Evolutionary conservation across 2,888 invertebrate genomes (phyloP).

Genomic region (Cerceris ruficornis): DNA sequence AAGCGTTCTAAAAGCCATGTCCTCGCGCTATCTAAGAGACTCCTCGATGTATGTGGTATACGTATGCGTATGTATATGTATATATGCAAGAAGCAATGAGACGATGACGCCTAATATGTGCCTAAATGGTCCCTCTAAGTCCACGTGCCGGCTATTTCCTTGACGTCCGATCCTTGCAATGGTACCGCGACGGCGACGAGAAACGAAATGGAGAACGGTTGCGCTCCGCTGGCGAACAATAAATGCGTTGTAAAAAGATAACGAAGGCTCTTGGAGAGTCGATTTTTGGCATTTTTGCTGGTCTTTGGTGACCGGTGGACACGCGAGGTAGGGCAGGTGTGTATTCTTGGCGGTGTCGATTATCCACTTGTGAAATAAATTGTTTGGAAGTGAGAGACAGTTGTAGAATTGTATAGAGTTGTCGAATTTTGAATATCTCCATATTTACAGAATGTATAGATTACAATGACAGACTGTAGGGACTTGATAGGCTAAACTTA

Average conservation of each 20-base stretch:
- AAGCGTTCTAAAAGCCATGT: constrained; percentile 72
- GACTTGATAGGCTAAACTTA: too few species aligned
- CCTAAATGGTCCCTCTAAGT: constrained; percentile 56
- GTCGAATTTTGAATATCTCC: too few species aligned
- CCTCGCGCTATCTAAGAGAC: constrained; percentile 59
- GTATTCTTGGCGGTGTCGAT: too few species aligned
- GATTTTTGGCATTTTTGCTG: background rate
- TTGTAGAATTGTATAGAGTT: too few species aligned
- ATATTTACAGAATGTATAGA: too few species aligned
- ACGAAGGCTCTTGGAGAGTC: too few species aligned
- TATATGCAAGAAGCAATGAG: constrained; percentile 70
- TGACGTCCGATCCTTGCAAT: constrained; percentile 3
- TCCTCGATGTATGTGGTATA: constrained; percentile 32
- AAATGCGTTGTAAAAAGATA: background rate
- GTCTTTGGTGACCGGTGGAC: background rate
- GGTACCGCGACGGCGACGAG: constrained; percentile 13
- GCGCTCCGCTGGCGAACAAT: background rate
- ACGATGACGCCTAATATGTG: constrained; percentile 64
- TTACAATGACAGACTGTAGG: too few species aligned
- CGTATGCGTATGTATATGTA: constrained; percentile 31
- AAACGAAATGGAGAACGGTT: constrained; percentile 3
- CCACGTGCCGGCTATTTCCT: constrained; percentile 36
- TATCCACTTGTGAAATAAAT: too few species aligned
- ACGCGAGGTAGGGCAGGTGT: too few species aligned
- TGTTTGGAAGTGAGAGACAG: too few species aligned